Evolutionary conservation across 1,140 invertebrate genomes (phyloP).

Genomic region (Meloidogyne floridensis): DNA sequence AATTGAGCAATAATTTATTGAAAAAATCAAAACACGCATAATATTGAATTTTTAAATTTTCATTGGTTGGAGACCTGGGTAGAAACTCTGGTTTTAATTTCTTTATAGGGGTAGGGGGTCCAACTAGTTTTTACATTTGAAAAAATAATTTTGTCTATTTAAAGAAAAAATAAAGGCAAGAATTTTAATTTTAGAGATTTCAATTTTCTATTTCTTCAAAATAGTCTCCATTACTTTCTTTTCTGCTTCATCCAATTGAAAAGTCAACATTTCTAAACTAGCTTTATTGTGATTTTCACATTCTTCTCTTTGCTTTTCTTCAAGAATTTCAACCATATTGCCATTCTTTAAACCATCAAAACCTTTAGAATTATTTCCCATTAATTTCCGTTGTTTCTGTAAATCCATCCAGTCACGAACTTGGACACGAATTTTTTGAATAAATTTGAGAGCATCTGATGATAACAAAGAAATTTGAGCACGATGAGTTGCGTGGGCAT

Average conservation of each 20-base stretch:
- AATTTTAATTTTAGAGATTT: too few relatives aligned
- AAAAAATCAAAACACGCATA: too few relatives aligned
- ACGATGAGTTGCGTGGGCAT: conserved; percentile 17
- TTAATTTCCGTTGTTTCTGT: conserved; percentile 5
- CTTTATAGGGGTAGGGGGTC: too few relatives aligned
- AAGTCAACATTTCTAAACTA: conserved; percentile 19
- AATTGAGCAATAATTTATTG: too few relatives aligned
- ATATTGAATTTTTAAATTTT: too few relatives aligned
- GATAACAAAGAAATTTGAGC: neutral
- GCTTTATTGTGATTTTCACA: neutral
- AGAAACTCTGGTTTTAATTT: too few relatives aligned
- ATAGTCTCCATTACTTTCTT: neutral
- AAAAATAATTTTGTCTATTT: too few relatives aligned
- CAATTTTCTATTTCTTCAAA: neutral
- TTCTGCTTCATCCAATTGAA: conserved; percentile 27
- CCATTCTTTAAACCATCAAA: neutral
- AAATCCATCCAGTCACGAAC: conserved; percentile 18
- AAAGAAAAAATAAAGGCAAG: too few relatives aligned
- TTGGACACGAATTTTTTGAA: conserved; percentile 7
- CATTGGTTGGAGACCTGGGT: too few relatives aligned
- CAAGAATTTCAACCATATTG: neutral
- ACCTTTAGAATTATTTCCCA: neutral
- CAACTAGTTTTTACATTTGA: too few relatives aligned
- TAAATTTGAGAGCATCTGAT: neutral
- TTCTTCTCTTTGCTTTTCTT: neutral